Evolutionary conservation across 2,888 invertebrate genomes (phyloP).

Genomic region (Koerneria pararmatus): DNA sequence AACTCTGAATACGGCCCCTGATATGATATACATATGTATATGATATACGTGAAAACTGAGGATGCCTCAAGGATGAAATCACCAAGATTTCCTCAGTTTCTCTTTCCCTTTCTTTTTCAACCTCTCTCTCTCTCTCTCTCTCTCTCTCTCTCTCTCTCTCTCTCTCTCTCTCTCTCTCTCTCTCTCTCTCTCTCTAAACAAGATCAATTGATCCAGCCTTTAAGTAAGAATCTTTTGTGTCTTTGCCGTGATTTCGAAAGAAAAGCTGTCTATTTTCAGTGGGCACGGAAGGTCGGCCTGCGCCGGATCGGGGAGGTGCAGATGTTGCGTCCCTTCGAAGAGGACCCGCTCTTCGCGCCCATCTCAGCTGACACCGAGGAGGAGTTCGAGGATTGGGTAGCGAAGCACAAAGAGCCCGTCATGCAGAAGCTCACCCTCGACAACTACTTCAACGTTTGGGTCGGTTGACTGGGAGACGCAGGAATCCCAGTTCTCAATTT

Average conservation of each 20-base stretch:
- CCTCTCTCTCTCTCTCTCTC: neutral
- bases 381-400: conserved; percentile 60
- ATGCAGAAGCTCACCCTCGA: conserved; percentile 58
- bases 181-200: neutral
- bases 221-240: neutral
- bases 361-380: conserved; percentile 54
- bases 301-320: conserved; percentile 58
- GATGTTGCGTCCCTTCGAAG: conserved; percentile 59
- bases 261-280: conserved; percentile 38
- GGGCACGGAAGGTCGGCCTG: conserved; percentile 59
- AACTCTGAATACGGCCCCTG: no score
- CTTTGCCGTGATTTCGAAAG: neutral
- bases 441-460: conserved; percentile 60
- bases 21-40: no score
- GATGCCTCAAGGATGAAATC: no score
- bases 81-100: neutral
- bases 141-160: neutral
- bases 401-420: conserved; percentile 59
- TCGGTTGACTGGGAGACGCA: conserved; percentile 27
- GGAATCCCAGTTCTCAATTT: no score
- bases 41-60: no score
- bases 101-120: neutral
- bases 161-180: neutral
- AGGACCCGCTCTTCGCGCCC: conserved; percentile 58
- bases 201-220: neutral